Conservation (phyloP, 2,113 vertebrate species). For the Albula glossodonta region DNA sequence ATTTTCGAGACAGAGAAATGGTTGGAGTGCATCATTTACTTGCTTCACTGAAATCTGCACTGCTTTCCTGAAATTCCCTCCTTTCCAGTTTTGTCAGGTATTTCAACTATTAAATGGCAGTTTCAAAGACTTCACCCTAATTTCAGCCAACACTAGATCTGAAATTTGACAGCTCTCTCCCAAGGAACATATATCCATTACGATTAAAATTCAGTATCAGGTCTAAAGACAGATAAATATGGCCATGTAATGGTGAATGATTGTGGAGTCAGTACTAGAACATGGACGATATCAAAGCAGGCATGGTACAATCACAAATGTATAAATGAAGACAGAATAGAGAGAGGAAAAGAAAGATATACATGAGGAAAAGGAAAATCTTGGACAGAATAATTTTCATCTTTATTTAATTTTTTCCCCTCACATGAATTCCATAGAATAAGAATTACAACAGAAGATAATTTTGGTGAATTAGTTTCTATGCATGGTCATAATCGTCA, state of each 20-base stretch:
- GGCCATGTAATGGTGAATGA: no score
- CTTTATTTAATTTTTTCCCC: conserved; percentile 68
- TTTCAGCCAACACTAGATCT: neutral
- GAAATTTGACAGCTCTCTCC: no score
- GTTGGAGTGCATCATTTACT: neutral
- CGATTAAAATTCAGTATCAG: neutral
- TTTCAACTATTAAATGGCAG: neutral
- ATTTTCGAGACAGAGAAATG: neutral
- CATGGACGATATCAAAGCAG: neutral
- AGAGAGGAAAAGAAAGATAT: neutral
- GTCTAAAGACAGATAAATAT: no score
- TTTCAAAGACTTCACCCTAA: neutral
- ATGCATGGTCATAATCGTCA: conserved; percentile 52
- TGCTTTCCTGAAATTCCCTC: neutral
- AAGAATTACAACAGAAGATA: conserved; percentile 69
- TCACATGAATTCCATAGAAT: conserved; percentile 69
- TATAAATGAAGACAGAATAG: neutral
- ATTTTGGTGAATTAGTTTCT: conserved; percentile 53
- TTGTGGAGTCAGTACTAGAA: no score
- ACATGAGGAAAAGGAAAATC: conserved; percentile 1
- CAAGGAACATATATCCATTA: neutral
- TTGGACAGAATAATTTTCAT: conserved; percentile 72
- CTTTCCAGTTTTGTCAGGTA: neutral
- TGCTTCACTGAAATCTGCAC: neutral
- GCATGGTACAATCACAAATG: neutral